A percentile compares a stretch with the other conserved stretches of the same genome.
Evolutionary conservation across 2,888 invertebrate species (phyloP).

Genomic region (Geotrupes spiniger): DNA sequence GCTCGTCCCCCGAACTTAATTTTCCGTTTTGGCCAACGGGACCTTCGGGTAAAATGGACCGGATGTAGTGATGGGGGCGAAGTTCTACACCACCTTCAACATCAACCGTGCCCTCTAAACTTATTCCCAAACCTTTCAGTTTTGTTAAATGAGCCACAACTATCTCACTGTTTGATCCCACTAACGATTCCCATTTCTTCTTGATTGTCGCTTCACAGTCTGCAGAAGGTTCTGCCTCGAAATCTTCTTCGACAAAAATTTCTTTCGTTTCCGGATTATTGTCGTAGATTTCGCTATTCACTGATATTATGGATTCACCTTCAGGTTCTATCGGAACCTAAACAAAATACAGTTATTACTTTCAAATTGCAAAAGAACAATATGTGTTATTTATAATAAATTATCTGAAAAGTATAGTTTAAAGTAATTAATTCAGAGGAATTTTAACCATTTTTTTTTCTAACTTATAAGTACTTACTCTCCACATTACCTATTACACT

Average conservation of each 20-base stretch:
- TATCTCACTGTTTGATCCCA: conserved; percentile 77
- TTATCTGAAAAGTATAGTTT: too few relatives aligned
- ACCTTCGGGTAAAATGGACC: conserved; percentile 93
- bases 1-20: conserved; percentile 92
- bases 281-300: conserved; percentile 69
- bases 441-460: too few relatives aligned
- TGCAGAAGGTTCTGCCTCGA: conserved; percentile 48
- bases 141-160: conserved; percentile 91
- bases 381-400: too few relatives aligned
- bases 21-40: conserved; percentile 91
- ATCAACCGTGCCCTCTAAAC: conserved; percentile 97
- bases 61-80: conserved; percentile 97
- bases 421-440: too few relatives aligned
- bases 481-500: too few relatives aligned
- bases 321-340: conserved; percentile 67
- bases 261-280: conserved; percentile 46
- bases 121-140: conserved; percentile 92
- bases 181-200: conserved; percentile 75
- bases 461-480: too few relatives aligned
- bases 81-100: conserved; percentile 96
- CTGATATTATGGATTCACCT: conserved; percentile 75
- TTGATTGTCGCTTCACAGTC: conserved; percentile 64
- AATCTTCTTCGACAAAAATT: conserved; percentile 50
- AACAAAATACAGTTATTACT: not conserved
- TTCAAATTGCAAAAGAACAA: too few relatives aligned